phyloP scores from a whole-genome alignment of 1,140 invertebrate species.

The Sarcophaga peregrina region DNA sequence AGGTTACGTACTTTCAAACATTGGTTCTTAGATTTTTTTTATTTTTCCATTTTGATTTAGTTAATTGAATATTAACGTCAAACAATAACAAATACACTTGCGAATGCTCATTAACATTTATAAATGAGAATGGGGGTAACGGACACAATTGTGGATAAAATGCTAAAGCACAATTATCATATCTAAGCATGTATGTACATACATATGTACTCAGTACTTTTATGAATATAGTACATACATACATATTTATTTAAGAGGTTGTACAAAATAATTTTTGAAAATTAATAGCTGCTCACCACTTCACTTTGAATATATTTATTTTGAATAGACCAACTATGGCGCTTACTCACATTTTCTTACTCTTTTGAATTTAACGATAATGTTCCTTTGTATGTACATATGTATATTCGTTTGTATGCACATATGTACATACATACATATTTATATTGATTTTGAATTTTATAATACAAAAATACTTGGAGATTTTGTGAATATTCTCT shows the following conservation, averaged over 20 bases:
- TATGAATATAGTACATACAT: no score
- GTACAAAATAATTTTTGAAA: no score
- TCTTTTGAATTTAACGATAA: no score
- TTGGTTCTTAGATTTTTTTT: slow-evolving; percentile 16
- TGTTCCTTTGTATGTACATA: not conserved
- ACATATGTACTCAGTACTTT: not conserved
- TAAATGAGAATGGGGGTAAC: not conserved
- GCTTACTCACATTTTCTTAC: no score
- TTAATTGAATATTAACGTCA: slow-evolving; percentile 39
- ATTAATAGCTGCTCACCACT: no score
- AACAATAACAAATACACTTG: not conserved
- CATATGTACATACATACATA: no score
- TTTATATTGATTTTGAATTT: not conserved
- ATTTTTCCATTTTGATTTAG: not conserved
- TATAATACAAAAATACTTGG: no score
- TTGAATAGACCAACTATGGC: no score
- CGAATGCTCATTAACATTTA: no score
- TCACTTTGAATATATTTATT: no score
- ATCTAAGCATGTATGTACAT: not conserved
- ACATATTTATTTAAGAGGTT: no score
- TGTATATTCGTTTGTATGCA: not conserved
- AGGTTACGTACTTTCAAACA: slow-evolving; percentile 40
- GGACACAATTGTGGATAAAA: not conserved
- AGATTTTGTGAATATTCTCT: no score
- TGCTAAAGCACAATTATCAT: not conserved